Percentiles rank a stretch among this genome's conserved stretches.
Conservation (phyloP, 2,113 vertebrate genomes). For the Herpetotheres cachinnans region DNA sequence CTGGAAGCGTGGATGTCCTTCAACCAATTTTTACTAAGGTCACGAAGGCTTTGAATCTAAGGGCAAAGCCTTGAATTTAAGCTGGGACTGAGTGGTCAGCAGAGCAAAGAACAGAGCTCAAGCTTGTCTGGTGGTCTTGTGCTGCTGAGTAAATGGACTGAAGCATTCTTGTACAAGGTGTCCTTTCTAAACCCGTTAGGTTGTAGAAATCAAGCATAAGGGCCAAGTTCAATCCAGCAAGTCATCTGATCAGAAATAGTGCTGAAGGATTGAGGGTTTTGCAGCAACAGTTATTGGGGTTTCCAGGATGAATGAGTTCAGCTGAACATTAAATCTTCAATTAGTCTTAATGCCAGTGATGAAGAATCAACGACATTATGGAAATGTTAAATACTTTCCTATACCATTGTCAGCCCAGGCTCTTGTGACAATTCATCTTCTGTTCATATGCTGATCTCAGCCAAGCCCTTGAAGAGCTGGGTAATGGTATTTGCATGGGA, state of each 20-base stretch:
- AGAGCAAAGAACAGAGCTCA: background rate
- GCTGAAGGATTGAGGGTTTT: background rate
- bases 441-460: constrained; percentile 39
- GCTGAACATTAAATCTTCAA: background rate
- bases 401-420: background rate
- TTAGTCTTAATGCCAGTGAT: background rate
- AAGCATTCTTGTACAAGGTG: background rate
- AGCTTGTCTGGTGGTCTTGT: background rate
- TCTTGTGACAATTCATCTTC: background rate
- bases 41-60: background rate
- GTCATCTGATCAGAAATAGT: background rate
- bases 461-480: constrained; percentile 31
- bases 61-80: background rate
- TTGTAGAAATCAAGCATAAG: background rate
- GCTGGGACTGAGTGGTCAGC: background rate
- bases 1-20: background rate
- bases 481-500: constrained; percentile 43
- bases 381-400: background rate
- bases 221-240: background rate
- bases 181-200: background rate
- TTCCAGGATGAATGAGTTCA: background rate
- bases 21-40: background rate
- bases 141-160: background rate
- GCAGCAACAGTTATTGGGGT: background rate
- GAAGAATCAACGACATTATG: background rate